phyloP scores from a whole-genome alignment of 2,113 vertebrate species.

The Neotragus moschatus region DNA sequence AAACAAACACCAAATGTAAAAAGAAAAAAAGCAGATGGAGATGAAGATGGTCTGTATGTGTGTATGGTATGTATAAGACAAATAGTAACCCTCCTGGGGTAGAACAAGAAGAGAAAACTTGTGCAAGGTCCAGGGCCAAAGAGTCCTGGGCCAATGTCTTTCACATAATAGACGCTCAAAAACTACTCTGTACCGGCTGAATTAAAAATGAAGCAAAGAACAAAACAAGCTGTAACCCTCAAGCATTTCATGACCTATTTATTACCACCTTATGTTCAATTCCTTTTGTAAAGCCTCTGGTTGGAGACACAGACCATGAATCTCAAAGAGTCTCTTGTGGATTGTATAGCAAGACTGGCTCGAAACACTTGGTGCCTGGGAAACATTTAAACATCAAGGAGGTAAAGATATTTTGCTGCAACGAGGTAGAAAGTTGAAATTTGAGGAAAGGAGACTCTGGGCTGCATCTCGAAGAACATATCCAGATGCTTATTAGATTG shows the following conservation, averaged over 20 bases:
- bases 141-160: neutral
- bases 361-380: neutral
- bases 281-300: neutral
- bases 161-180: neutral
- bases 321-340: slow-evolving; percentile 29
- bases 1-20: neutral
- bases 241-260: neutral
- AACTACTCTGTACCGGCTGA: neutral
- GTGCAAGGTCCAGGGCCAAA: neutral
- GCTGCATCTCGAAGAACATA: neutral
- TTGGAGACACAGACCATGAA: neutral
- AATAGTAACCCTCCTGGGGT: neutral
- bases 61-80: neutral
- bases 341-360: slow-evolving; percentile 10
- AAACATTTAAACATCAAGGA: neutral
- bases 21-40: neutral
- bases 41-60: neutral
- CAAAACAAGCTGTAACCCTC: neutral
- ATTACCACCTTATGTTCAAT: neutral
- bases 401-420: neutral
- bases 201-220: slow-evolving; percentile 3
- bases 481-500: slow-evolving; percentile 31
- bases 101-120: neutral
- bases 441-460: neutral
- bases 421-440: neutral